Base-by-base conservation (phyloP, 1,140 invertebrate species). In the Dufourea novaeangliae region DNA sequence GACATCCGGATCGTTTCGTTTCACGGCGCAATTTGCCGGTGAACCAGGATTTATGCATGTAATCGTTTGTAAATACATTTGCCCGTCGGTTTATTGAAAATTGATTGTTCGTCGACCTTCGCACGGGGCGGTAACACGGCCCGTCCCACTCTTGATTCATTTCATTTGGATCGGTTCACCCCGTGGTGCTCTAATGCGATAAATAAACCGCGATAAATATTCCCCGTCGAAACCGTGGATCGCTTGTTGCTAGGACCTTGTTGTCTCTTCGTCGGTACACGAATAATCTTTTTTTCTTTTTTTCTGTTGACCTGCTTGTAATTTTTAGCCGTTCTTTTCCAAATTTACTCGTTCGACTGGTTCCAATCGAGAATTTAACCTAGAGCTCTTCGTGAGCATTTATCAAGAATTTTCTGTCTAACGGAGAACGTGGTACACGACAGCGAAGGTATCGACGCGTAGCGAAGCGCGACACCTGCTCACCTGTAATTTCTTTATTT, bases 81-180 rank as follows among this genome's bases (percentile, higher is more conserved):
- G 22, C 64, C 73, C 29, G 73, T 61, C 73, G 73, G 73, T 69
- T 75, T 75, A 75, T 75, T 37, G 73, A 75, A 75, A 68, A 75
- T 59, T 75, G 72, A 75, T 75, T 67, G 72, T 57, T 52, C 63
- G 50, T 27, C 39, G 64, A 64, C 34, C 59, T 6, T 25, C 34
- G 20, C 20, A 37, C 27, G 4, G 8, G 8, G n/a, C 25, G 29
- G 32, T n/a, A 39, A 34, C 12, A 39, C 52, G 27, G 25, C 34
- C 5, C 62, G 4, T 6, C 27, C 4, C 12, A 17, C 7, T n/a
- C 32, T 10, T 50, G 41, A 76, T 61, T 76, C 73, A 27, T 76
- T 76, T 50, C 73, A 50, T 69, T 69, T 50, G 66, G 25, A 59
- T 69, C 41, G 54, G 39, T 69, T 76, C 32, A 50, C 41, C 54